A percentile compares a stretch with the other conserved stretches of the same genome.
These are phyloP conservation scores for Clivina fossor DNA, from an alignment of 2,888 invertebrate species.

Conservation along the genomic window DNA sequence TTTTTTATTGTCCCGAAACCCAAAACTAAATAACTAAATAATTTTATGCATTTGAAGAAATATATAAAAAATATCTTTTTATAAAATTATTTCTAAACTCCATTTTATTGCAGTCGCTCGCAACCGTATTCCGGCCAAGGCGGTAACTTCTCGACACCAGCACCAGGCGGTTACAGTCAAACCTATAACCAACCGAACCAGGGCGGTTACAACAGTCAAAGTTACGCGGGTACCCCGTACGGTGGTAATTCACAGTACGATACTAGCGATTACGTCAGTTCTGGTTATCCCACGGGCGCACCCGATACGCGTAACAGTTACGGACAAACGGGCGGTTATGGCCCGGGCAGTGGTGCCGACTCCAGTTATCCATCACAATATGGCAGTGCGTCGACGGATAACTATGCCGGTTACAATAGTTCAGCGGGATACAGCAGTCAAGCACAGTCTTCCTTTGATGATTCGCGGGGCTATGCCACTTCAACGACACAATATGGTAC, in stretches of 20 bases:
- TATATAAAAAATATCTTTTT: neutral
- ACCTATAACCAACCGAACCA: conserved; percentile 15
- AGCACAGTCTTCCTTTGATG: conserved; percentile 37
- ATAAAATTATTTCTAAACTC: neutral
- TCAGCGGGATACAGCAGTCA: conserved; percentile 37
- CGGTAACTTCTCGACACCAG: conserved; percentile 17
- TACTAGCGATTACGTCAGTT: conserved; percentile 14
- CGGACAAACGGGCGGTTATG: conserved; percentile 37
- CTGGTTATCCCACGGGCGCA: conserved; percentile 34
- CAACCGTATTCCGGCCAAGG: conserved; percentile 16
- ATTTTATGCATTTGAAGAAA: too few species aligned
- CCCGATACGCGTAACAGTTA: conserved; percentile 35
- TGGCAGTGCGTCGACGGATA: conserved; percentile 35
- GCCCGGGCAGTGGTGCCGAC: conserved; percentile 36
- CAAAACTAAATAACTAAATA: too few species aligned
- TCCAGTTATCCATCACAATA: conserved; percentile 36
- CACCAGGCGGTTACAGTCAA: conserved; percentile 18
- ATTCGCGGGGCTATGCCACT: conserved; percentile 37
- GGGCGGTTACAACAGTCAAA: conserved; percentile 25
- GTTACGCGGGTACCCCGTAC: conserved; percentile 21
- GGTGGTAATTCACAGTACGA: conserved; percentile 20
- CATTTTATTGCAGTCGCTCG: conserved; percentile 8
- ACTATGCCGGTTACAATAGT: conserved; percentile 37
- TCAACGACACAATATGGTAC: conserved; percentile 39
- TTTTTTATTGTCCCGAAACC: too few species aligned